Evolutionary conservation across 2,888 invertebrate species (phyloP).

Genomic region (Dendrolimus pini): DNA sequence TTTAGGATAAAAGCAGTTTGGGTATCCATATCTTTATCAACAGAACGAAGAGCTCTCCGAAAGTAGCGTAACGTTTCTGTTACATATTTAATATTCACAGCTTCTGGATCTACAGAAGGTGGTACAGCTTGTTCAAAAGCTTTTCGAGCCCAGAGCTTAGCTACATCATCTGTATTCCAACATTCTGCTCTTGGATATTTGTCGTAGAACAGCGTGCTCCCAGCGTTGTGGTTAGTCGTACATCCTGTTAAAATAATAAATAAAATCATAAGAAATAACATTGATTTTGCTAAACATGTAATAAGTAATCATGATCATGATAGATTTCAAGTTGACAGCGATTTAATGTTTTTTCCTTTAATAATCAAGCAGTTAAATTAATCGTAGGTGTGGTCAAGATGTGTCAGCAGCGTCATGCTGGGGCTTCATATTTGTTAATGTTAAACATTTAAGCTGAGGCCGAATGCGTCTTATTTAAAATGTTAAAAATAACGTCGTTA

Average conservation of each 20-base stretch:
- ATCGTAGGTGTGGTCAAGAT: too few species aligned
- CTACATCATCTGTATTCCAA: conserved; percentile 52
- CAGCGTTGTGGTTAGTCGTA: conserved; percentile 34
- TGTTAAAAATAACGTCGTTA: too few species aligned
- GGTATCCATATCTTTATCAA: conserved; percentile 25
- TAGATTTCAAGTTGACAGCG: too few species aligned
- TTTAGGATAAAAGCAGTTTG: conserved; percentile 32
- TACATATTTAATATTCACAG: conserved; percentile 41
- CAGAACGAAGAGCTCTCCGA: conserved; percentile 30
- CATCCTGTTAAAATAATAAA: conserved; percentile 27
- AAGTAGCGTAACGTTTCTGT: conserved; percentile 43
- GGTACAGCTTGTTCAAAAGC: conserved; percentile 48
- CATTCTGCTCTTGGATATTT: conserved; percentile 30
- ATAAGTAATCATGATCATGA: conserved; percentile 7
- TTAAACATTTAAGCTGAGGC: too few species aligned
- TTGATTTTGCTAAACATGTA: conserved; percentile 23
- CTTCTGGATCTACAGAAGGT: conserved; percentile 33
- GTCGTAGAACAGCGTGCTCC: conserved; percentile 49
- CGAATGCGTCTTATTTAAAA: too few species aligned
- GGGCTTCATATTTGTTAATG: too few species aligned
- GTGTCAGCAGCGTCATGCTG: too few species aligned
- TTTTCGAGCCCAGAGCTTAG: conserved; percentile 47
- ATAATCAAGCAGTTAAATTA: too few species aligned
- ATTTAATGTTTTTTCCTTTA: too few species aligned
- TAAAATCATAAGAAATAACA: conserved; percentile 45